Percentiles rank a stretch among this genome's conserved stretches.
Conservation (phyloP, 2,797 vertebrate genomes). For the Cynopterus sphinx region DNA sequence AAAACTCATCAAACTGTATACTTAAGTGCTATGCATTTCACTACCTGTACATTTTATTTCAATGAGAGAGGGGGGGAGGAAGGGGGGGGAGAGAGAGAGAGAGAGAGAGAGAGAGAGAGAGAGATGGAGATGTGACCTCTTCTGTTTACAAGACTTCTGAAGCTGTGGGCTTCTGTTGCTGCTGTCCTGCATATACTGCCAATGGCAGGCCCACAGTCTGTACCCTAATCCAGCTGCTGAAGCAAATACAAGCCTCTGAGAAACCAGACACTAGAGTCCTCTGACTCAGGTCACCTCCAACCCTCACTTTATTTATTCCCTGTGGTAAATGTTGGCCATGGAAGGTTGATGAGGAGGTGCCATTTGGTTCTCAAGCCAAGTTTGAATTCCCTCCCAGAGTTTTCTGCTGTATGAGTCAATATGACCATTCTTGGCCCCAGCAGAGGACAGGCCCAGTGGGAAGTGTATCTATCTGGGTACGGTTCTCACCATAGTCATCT, state of each 20-base stretch:
- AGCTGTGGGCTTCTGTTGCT: not conserved
- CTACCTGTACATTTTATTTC: not conserved
- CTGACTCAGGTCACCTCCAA: not conserved
- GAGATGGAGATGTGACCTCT: not conserved
- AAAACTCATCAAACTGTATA: not conserved
- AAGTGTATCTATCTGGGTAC: not conserved
- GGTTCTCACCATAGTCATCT: not conserved
- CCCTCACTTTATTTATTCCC: not conserved
- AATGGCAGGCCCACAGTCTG: not conserved
- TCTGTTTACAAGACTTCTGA: not conserved
- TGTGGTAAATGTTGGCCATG: not conserved
- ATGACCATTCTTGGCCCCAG: not conserved
- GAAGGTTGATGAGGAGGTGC: not conserved
- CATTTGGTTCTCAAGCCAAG: not conserved
- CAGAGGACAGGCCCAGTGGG: not conserved
- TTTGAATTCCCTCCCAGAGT: not conserved
- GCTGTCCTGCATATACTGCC: not conserved
- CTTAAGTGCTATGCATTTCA: not conserved
- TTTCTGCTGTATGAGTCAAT: not conserved
- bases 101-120: too few species aligned
- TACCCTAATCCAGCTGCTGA: conserved; percentile 4
- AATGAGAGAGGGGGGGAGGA: too few species aligned
- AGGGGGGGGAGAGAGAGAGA: too few species aligned
- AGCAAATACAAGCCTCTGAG: conserved; percentile 8
- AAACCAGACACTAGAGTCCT: not conserved